These are phyloP conservation scores for Neoscelio sp. DNA, from an alignment of 2,888 invertebrate species.

Conservation along the genomic window DNA sequence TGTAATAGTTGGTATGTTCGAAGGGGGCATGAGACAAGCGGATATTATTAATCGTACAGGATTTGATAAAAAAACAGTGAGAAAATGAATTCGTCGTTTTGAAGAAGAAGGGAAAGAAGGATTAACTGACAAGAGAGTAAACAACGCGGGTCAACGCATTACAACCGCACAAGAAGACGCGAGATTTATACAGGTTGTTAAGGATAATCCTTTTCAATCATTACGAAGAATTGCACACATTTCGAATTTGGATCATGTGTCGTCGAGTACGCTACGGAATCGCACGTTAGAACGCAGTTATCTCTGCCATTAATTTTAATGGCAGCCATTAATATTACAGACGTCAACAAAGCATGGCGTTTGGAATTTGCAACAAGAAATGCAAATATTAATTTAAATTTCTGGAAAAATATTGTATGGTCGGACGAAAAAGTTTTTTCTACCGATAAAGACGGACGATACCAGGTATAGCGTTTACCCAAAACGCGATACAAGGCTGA, in stretches of 20 bases:
- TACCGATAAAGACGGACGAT: conserved; percentile 18
- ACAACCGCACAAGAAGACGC: too few relatives aligned
- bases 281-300: conserved; percentile 10
- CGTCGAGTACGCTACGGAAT: neutral
- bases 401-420: neutral
- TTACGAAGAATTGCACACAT: too few relatives aligned
- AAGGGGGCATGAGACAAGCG: conserved; percentile 1
- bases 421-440: conserved; percentile 25
- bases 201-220: too few relatives aligned
- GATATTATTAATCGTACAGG: neutral
- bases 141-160: too few relatives aligned
- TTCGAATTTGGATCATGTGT: neutral
- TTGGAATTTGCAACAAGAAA: neutral
- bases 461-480: conserved; percentile 1
- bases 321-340: neutral
- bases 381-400: neutral
- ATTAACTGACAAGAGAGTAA: neutral
- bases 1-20: conserved; percentile 1
- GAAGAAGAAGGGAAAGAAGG: neutral
- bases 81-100: neutral
- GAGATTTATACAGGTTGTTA: too few relatives aligned
- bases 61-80: neutral
- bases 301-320: conserved; percentile 7
- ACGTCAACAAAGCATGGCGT: neutral
- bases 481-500: neutral